Conservation (phyloP, 2,113 vertebrate genomes). For the Turdus rufiventris region DNA sequence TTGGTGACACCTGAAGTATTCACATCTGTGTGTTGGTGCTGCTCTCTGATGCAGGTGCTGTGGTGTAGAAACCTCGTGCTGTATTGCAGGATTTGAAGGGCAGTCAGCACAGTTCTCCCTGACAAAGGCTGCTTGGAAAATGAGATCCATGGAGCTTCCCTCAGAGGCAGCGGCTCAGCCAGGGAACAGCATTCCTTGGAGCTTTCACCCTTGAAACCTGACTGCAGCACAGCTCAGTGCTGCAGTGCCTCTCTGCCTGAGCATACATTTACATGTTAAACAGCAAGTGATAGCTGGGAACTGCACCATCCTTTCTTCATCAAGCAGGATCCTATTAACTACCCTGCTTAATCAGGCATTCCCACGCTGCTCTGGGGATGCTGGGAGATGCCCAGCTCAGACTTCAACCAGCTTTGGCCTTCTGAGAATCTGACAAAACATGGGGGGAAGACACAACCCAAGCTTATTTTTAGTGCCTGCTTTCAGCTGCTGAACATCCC, state of each 20-base stretch:
- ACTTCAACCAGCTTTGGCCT: neutral
- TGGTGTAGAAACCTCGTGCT: neutral
- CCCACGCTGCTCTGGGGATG: neutral
- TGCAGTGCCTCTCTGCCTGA: neutral
- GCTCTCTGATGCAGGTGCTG: neutral
- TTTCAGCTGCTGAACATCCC: neutral
- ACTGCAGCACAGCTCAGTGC: neutral
- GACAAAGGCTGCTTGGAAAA: neutral
- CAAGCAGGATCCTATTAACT: neutral
- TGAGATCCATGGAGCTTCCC: neutral
- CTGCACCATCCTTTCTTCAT: neutral
- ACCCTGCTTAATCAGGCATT: neutral
- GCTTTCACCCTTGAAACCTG: neutral
- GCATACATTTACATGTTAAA: constrained; percentile 23
- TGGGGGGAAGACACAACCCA: neutral
- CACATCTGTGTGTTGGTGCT: neutral
- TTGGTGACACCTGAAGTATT: neutral
- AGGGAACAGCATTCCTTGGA: neutral
- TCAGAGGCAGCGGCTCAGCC: neutral
- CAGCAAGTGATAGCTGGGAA: neutral
- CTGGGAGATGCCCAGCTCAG: neutral
- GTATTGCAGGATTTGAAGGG: neutral
- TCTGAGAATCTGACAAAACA: neutral
- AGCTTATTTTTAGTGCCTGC: neutral
- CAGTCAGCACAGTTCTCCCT: neutral